These are phyloP conservation scores for Ectropis crepuscularia DNA, from an alignment of 2,888 invertebrate species.

Conservation along the genomic window DNA sequence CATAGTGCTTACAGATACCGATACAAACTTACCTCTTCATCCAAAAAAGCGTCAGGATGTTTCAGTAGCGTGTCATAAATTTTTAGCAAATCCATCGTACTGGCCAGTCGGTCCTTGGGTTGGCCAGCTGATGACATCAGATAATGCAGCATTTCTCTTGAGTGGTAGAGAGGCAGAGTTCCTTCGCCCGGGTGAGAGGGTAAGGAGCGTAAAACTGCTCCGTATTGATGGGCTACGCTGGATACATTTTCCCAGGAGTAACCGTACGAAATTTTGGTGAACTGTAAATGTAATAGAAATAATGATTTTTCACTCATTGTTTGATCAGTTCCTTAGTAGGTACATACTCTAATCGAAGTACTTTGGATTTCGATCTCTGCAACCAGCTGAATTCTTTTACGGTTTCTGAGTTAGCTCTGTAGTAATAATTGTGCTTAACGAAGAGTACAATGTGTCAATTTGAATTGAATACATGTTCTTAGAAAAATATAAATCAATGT, in stretches of 20 bases:
- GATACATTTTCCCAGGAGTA: constrained; percentile 86
- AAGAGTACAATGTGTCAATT: not conserved
- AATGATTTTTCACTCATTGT: too few species aligned
- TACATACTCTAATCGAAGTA: too few species aligned
- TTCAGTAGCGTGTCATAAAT: constrained; percentile 73
- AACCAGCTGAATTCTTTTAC: too few species aligned
- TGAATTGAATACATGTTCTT: not conserved
- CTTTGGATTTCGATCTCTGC: too few species aligned
- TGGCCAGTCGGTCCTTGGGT: constrained; percentile 73
- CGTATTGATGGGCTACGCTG: constrained; percentile 82
- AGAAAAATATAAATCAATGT: not conserved
- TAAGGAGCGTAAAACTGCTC: constrained; percentile 79
- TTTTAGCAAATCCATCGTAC: constrained; percentile 87
- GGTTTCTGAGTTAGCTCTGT: too few species aligned
- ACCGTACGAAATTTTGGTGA: constrained; percentile 82
- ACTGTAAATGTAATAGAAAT: constrained; percentile 53
- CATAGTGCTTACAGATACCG: not conserved
- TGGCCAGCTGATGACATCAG: constrained; percentile 67
- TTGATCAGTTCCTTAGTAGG: too few species aligned
- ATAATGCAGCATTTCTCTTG: constrained; percentile 85
- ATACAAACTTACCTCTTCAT: constrained; percentile 86
- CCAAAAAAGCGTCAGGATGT: constrained; percentile 87
- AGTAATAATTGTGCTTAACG: too few species aligned
- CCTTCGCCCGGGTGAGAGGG: constrained; percentile 87
- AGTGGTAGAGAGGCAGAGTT: constrained; percentile 84